Percentiles rank a stretch among this genome's conserved stretches.
Conservation (phyloP, 2,888 invertebrate genomes). For the Omphaloscelis lunosa region DNA sequence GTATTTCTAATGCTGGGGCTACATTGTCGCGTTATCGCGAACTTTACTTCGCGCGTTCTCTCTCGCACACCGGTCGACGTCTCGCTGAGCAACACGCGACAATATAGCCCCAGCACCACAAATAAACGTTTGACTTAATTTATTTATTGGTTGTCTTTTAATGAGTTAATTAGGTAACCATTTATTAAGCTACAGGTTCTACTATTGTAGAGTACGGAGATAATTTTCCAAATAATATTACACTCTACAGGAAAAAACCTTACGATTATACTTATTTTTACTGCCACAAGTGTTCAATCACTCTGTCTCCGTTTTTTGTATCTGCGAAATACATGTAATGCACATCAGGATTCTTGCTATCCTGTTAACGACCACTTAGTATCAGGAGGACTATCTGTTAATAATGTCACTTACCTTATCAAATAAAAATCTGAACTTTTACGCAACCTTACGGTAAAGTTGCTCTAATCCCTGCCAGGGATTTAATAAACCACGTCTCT, state of each 20-base stretch:
- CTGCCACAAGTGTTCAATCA: background rate
- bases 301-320: background rate
- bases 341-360: background rate
- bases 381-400: background rate
- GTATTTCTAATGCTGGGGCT: no score
- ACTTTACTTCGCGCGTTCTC: no score
- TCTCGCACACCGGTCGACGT: no score
- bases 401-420: background rate
- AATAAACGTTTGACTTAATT: background rate
- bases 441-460: background rate
- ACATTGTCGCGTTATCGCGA: no score
- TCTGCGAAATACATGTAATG: background rate
- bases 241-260: background rate
- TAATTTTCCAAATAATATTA: background rate
- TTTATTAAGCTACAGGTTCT: background rate
- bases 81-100: no score
- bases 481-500: background rate
- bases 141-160: background rate
- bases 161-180: background rate
- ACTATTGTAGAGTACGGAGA: background rate
- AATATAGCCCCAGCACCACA: no score
- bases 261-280: background rate
- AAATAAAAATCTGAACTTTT: constrained; percentile 21
- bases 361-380: background rate
- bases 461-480: background rate